Base-by-base conservation (phyloP, 2,888 invertebrate species). In the Thymelicus acteon region DNA sequence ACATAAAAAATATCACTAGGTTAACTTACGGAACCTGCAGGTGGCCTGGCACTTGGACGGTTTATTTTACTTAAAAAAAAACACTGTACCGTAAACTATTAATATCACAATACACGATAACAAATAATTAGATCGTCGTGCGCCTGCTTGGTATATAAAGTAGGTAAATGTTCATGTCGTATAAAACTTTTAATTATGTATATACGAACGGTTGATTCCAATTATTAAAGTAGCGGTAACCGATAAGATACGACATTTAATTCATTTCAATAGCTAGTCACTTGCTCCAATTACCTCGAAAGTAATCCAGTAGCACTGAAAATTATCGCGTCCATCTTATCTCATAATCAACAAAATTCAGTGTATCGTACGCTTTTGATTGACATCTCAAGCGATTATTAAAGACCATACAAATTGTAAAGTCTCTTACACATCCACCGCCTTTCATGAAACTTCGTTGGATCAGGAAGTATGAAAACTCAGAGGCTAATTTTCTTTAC, bases 291-390 rank as follows among this genome's bases (percentile, higher is more conserved):
- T 58, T 39, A 37, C 31, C 57, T 13, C 37, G n/a, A 37, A 58
- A 58, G 60, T 60, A 60, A 67, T 60, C 13, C 67, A 60, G 67
- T 67, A 67, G 67, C 67, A 49, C 19, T 49, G n/a, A 60, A 13
- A 60, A 48, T 60, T 60, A 67, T 66, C 66, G 31, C 1, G 12
- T 12, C 47, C 37, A 60, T 67, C 60, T 60, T 19, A 67, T 67
- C 67, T 49, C 19, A 37, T 47, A 19, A 67, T 49, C 67, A 19
- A 64, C 37, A n/a, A 60, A 60, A 39, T 49, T 40, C 49, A 60
- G 60, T 49, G 39, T 52, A 60, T 60, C 60, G 19, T 49, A 39
- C 49, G 13, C 44, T 44, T 31, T 24, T 61, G 67, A 67, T 61
- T 49, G 67, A 67, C 52, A 39, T 57, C 48, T 15, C 31, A 13